Base-by-base conservation (phyloP, 2,888 invertebrate species). In the Ophion slaviceki region DNA sequence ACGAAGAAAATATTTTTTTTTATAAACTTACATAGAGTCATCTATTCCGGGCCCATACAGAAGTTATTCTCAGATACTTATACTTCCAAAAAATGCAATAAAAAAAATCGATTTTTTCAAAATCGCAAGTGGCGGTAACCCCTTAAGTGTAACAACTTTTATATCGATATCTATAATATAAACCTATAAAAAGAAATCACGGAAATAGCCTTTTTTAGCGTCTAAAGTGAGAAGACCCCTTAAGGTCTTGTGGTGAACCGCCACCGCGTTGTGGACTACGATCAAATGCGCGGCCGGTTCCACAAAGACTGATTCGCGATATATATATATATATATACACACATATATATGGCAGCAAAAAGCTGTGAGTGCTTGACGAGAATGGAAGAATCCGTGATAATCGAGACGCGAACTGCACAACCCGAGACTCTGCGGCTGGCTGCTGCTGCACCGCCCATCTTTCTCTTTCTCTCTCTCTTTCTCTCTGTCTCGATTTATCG, bases 401-500 rank as follows among this genome's bases (percentile, higher is more conserved):
- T 83, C 83, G 74, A 83, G 75, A 72, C 82, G 67, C 71, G 66
- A 83, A 68, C 62, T 75, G 62, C 62, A 62, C 75, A 75, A 75
- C 40, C 40, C 40, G 76, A 66, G 76, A 53, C 76, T 76, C 53
- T 74, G 74, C 83, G 40, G 62, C 74, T 62, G 71, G 36, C 53
- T 40, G 77, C 61, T 47, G 61, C 70, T 71, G 71, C 62, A 36
- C 67, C 53, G 62, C 68, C 79, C 74, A 74, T 62, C 53, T 68
- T 24, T 20, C 64, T 76, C 75, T 76, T 2, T 53, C 14, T 53
- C 40, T 40, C 40, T 70, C 70, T 70, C 61, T n/a, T 47, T 28
- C n/a, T 64, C 11, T 36, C 75, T 47, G 45, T 62, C 57, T 71
- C 82, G 78, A 87, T 85, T 87, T 82, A 87, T 87, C 88, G 83